Base-by-base conservation (phyloP, 2,888 invertebrate species). In the Gari tellinella region DNA sequence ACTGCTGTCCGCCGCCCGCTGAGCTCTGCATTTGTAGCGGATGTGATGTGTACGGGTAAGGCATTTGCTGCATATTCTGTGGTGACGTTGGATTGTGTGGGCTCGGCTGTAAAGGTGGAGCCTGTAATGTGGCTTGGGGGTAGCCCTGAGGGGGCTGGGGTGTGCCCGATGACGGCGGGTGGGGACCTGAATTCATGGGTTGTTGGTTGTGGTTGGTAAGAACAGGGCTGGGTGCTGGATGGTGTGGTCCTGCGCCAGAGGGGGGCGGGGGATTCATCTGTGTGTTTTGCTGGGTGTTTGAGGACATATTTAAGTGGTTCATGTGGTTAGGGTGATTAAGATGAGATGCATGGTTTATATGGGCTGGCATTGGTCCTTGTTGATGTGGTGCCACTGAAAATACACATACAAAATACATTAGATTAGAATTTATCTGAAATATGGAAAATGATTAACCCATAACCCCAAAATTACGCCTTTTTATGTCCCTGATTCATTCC, bases 71-170 rank as follows among this genome's bases (percentile, higher is more conserved):
- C 72, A 75, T 72, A 60, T 56, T 70, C 58, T 80, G 80, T 53
- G 77, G 78, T 14, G 86, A 86, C 26, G 87, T 81, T 23, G 83
- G 85, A 52, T 84, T 87, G 53, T 86, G 87, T 15, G 87, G 85
- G 62, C 85, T 84, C 7, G 84, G 80, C 53, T 85, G 85, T 60
- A 85, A 64, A 17, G 84, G 86, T 17, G 86, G 87, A 38, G 63
- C 61, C 41, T 76, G 79, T 19, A 72, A 49, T 26, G 72, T 60
- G 43, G 76, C 75, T 56, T 80, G 80, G 60, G 69, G 69, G 61
- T 76, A 83, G 45, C 69, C 78, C 45, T 70, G 76, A 31, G 72
- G 81, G 43, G 82, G 85, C 61, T 85, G 85, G 23, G 86, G 86
- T 10, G 86, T 85, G 46, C 83, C 83, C 2, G 85, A 85, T 26